A percentile compares a stretch with the other conserved stretches of the same genome.
phyloP scores from a whole-genome alignment of 2,888 invertebrate genomes.

The Volucella bombylans region DNA sequence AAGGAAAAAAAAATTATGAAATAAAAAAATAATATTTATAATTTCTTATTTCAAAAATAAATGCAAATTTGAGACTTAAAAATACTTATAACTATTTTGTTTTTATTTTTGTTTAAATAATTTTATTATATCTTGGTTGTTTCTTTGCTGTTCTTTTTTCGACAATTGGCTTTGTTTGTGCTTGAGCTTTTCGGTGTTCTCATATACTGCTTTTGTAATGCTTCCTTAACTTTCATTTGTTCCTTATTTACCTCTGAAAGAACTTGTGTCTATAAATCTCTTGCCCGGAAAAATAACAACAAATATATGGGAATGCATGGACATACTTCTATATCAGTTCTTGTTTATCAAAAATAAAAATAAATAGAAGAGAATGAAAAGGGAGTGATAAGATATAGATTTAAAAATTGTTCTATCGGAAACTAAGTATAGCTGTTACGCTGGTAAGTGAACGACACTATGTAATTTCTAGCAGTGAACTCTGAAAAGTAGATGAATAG shows the following conservation, averaged over 20 bases:
- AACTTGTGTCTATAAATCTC: neutral
- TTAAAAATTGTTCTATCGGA: too few species aligned
- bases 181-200: slow-evolving; percentile 26
- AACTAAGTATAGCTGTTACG: too few species aligned
- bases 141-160: slow-evolving; percentile 12
- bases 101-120: slow-evolving; percentile 34
- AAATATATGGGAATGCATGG: too few species aligned
- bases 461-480: too few species aligned
- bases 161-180: slow-evolving; percentile 17
- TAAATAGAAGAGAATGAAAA: too few species aligned
- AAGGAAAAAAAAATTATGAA: slow-evolving; percentile 25
- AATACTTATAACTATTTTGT: slow-evolving; percentile 62
- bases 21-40: slow-evolving; percentile 64
- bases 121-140: slow-evolving; percentile 6
- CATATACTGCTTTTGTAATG: neutral
- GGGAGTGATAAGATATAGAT: too few species aligned
- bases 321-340: too few species aligned
- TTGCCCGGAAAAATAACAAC: too few species aligned
- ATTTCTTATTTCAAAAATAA: slow-evolving; percentile 74
- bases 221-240: too few species aligned
- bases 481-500: too few species aligned
- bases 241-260: neutral
- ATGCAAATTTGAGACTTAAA: slow-evolving; percentile 74
- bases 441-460: too few species aligned
- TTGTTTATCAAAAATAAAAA: too few species aligned